Conservation (phyloP, 2,797 vertebrate genomes). For the Chelon labrosus region DNA sequence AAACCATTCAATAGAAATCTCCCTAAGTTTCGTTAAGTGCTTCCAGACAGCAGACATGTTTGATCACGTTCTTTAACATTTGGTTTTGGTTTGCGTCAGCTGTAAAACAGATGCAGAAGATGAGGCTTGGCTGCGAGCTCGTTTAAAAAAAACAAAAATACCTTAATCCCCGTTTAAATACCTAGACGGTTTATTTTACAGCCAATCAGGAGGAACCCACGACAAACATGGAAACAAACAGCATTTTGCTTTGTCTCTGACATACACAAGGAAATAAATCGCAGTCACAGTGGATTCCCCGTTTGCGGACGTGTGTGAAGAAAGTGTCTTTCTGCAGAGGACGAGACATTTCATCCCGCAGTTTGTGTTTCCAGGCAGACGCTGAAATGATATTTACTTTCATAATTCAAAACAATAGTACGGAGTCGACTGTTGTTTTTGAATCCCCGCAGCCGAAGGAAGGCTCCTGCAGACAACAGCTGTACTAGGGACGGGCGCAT, state of each 20-base stretch:
- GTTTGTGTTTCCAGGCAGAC: constrained; percentile 7
- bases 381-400: constrained; percentile 7
- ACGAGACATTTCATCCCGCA: constrained; percentile 5
- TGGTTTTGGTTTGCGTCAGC: no score
- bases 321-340: constrained; percentile 10
- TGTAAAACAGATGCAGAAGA: no score
- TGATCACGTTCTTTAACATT: no score
- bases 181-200: not conserved
- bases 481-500: not conserved
- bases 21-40: no score
- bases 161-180: not conserved
- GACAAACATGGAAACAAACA: not conserved
- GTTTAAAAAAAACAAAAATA: no score
- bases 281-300: not conserved
- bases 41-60: no score
- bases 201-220: not conserved
- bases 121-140: no score
- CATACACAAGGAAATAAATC: not conserved
- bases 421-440: constrained; percentile 4
- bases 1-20: no score
- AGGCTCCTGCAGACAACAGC: constrained; percentile 21
- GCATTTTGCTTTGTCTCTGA: not conserved
- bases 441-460: not conserved
- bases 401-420: constrained; percentile 19
- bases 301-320: not conserved